These are phyloP conservation scores for Fratercula arctica DNA, from an alignment of 2,797 vertebrate genomes.

Conservation along the genomic window DNA sequence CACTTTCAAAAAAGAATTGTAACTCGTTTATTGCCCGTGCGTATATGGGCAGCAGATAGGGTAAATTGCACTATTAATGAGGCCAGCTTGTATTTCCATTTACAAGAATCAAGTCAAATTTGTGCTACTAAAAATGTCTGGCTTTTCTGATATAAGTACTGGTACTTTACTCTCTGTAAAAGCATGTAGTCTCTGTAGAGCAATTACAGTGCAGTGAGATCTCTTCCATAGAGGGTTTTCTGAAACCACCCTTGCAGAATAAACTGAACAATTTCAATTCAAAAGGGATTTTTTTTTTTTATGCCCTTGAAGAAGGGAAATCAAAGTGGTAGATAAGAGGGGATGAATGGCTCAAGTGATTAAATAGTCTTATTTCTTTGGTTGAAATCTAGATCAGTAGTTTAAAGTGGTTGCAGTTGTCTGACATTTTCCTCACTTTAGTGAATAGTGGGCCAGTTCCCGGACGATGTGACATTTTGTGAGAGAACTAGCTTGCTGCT, in stretches of 20 bases:
- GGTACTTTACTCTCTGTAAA: neutral
- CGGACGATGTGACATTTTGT: neutral
- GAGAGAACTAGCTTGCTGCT: neutral
- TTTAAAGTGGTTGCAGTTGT: neutral
- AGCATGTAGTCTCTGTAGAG: neutral
- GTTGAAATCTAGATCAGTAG: neutral
- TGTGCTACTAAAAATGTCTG: conserved; percentile 8
- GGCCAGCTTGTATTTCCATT: conserved; percentile 4
- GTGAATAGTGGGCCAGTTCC: neutral
- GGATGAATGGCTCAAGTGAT: neutral
- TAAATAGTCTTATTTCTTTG: neutral
- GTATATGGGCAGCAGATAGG: neutral
- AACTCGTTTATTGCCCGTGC: neutral
- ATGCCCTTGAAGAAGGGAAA: neutral
- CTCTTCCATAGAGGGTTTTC: neutral
- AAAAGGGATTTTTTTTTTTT: neutral
- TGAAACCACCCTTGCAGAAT: neutral
- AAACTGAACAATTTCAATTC: neutral
- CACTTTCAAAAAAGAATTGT: neutral
- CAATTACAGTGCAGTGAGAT: neutral
- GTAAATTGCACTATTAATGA: conserved; percentile 23
- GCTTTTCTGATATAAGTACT: neutral
- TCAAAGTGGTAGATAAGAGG: neutral
- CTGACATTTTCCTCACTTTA: neutral
- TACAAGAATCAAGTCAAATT: neutral